phyloP scores from a whole-genome alignment of 1,140 invertebrate genomes.

The Coptotermes formosanus region DNA sequence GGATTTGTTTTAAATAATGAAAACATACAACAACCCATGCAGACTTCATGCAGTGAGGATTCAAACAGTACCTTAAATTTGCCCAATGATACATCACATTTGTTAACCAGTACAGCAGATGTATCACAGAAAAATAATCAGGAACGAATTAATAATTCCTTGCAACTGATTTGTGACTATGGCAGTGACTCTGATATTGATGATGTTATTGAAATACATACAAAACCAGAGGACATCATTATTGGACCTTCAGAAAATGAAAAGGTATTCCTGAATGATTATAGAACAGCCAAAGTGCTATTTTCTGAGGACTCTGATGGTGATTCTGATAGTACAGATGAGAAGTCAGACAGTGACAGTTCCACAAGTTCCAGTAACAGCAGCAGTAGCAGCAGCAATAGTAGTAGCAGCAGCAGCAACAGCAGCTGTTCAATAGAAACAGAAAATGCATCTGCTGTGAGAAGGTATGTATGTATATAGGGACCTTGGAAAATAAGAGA shows the following conservation, averaged over 20 bases:
- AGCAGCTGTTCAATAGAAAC: not conserved
- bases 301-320: constrained; percentile 9
- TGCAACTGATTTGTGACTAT: constrained; percentile 26
- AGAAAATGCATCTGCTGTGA: not conserved
- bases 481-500: too few relatives aligned
- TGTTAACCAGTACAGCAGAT: not conserved
- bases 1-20: not conserved
- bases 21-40: not conserved
- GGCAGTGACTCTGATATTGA: constrained; percentile 24
- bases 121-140: not conserved
- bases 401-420: not conserved
- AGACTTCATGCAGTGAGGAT: not conserved
- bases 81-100: not conserved
- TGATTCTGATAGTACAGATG: constrained; percentile 28
- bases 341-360: not conserved
- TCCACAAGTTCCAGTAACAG: not conserved
- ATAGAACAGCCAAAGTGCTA: not conserved
- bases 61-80: not conserved
- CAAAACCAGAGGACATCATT: not conserved
- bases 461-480: not conserved
- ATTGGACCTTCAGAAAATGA: not conserved
- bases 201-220: not conserved
- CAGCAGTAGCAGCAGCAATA: not conserved
- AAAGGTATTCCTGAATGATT: not conserved
- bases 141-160: constrained; percentile 19